Base-by-base conservation (phyloP, 2,113 vertebrate species). In the Colius striatus region DNA sequence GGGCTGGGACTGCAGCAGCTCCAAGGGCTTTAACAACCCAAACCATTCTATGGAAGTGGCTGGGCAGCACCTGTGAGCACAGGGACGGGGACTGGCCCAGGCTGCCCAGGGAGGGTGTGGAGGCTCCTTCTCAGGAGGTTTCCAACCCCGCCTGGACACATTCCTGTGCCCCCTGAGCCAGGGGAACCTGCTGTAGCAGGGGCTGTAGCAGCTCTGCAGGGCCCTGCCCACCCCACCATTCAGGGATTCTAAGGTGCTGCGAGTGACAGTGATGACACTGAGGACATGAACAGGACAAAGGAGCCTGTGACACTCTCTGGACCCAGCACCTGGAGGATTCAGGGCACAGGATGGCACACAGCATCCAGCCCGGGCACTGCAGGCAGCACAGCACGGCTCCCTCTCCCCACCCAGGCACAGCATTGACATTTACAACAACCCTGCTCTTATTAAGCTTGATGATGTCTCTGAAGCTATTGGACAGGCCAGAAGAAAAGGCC, bases 391-490 rank as follows among this genome's bases (percentile, higher is more conserved):
- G 25, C 32, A 1, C 16, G 0, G 30, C 53, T 76, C 74, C 45
- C 20, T n/a, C 47, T 91, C 71, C 86, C 57, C 72, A 5, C 21
- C 51, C 84, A 15, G 25, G 41, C 57, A 3, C 73, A 34, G 70
- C 48, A 0, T 0, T 84, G 94, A 92, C 95, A 95, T 94, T 95
- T 94, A 6, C 93, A 89, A 89, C 91, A 16, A 47, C 9, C 78
- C 30, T 0, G 78, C 79, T 67, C 90, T 92, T 48, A 94, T 93
- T 36, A 95, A 92, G 93, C 84, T 91, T 84, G 94, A 94, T 96
- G 96, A 45, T 89, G 90, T 45, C 91, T 70, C 86, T 83, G 90
- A 89, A 96, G 86, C 76, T 61, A 68, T 83, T 25, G 95, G 93
- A 91, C 86, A 84, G 97, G 45, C 57, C 88, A 1, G 65, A 16